phyloP scores from a whole-genome alignment of 2,888 invertebrate species.

The Megamerina dolium region DNA sequence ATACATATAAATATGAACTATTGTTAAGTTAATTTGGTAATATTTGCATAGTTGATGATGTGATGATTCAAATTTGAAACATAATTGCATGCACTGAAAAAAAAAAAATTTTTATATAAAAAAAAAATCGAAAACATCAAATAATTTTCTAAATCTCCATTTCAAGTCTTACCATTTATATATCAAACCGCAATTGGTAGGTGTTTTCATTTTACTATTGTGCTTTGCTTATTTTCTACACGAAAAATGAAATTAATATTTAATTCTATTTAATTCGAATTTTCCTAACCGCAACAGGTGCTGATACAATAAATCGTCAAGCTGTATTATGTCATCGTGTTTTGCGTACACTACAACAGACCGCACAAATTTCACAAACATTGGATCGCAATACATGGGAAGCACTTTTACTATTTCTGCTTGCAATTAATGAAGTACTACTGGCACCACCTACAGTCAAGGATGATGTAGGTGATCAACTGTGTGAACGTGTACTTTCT shows the following conservation, averaged over 20 bases:
- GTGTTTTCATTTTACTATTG: conserved; percentile 26
- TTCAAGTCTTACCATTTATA: conserved; percentile 85
- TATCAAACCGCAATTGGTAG: conserved; percentile 78
- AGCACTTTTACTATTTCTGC: conserved; percentile 74
- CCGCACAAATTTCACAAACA: conserved; percentile 66
- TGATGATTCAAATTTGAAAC: no score
- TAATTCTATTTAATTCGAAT: no score
- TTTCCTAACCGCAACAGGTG: conserved; percentile 64
- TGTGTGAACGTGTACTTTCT: conserved; percentile 88
- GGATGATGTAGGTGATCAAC: conserved; percentile 91
- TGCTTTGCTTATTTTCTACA: background rate
- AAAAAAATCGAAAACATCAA: no score
- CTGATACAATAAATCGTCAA: conserved; percentile 87
- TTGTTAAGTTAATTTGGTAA: background rate
- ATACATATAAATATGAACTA: background rate
- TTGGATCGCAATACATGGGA: conserved; percentile 89
- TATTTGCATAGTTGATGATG: no score
- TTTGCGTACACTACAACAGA: conserved; percentile 74
- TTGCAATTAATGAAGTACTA: conserved; percentile 86
- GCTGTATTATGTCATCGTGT: conserved; percentile 91
- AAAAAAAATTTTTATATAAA: no score
- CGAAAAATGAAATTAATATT: conserved; percentile 1
- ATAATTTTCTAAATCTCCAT: conserved; percentile 29
- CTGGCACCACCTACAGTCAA: conserved; percentile 88
- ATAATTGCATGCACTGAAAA: no score